These are phyloP conservation scores for Eutolmus rufibarbis DNA, from an alignment of 2,888 invertebrate species.

Conservation along the genomic window DNA sequence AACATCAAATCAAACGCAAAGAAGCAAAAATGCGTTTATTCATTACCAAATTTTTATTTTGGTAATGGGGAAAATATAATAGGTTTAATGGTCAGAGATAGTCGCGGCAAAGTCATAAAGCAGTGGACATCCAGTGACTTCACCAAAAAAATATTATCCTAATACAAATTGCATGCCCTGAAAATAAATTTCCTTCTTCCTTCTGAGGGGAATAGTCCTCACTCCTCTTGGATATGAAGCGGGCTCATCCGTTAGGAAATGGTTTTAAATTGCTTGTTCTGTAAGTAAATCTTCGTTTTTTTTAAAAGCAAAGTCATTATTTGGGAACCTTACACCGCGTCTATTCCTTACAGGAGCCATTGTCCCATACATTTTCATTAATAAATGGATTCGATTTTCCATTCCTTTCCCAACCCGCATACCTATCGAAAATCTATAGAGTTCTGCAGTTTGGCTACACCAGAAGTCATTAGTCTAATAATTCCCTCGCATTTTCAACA, in stretches of 20 bases:
- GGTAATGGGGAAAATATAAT: too few relatives aligned
- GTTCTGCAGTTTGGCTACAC: neutral
- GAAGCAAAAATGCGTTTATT: too few relatives aligned
- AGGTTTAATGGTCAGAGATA: too few relatives aligned
- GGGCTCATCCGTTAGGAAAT: neutral
- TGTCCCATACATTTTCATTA: neutral
- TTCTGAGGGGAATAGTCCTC: too few relatives aligned
- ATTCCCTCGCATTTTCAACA: neutral
- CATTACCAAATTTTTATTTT: too few relatives aligned
- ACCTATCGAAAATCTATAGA: neutral
- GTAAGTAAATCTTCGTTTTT: neutral
- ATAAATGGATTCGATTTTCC: neutral
- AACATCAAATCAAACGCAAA: too few relatives aligned
- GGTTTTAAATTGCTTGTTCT: neutral
- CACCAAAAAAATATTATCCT: too few relatives aligned
- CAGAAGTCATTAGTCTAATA: neutral
- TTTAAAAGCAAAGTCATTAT: neutral
- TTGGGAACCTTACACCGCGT: neutral
- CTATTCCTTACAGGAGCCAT: neutral
- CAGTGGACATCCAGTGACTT: too few relatives aligned
- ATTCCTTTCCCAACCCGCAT: neutral
- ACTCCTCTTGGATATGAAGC: too few relatives aligned
- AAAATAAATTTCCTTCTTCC: too few relatives aligned
- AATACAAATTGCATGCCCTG: too few relatives aligned
- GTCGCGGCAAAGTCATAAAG: too few relatives aligned